Conservation (phyloP, 1,140 invertebrate genomes). For the Leptestheria dahalacensis region DNA sequence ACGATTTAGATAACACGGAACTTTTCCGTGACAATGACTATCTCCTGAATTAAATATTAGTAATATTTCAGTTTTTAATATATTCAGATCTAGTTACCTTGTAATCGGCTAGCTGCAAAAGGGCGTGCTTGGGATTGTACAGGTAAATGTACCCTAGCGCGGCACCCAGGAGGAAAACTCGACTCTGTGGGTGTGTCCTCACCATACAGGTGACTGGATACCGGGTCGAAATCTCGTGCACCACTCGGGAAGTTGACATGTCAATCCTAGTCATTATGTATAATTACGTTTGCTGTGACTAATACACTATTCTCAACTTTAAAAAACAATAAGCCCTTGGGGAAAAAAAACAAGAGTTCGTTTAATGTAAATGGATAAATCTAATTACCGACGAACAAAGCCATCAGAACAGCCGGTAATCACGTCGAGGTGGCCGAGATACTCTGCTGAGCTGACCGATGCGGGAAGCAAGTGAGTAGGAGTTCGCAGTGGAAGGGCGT, state of each 20-base stretch:
- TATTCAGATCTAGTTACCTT: too few species aligned
- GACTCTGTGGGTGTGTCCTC: not conserved
- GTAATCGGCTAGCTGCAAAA: not conserved
- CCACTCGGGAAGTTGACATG: too few species aligned
- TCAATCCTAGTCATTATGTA: too few species aligned
- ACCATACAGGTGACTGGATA: not conserved
- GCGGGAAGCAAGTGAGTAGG: not conserved
- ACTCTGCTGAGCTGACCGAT: not conserved
- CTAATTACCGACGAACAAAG: not conserved
- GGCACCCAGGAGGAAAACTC: not conserved
- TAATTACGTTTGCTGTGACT: too few species aligned
- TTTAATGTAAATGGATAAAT: not conserved
- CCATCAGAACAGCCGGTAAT: not conserved
- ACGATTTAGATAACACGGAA: too few species aligned
- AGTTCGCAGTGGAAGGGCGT: not conserved
- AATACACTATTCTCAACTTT: too few species aligned
- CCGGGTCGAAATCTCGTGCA: not conserved
- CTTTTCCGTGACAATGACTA: too few species aligned
- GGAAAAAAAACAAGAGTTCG: not conserved
- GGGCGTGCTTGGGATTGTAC: not conserved
- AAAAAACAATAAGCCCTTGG: too few species aligned
- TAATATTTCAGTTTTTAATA: too few species aligned
- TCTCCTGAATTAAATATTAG: not conserved
- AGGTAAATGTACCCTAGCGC: not conserved
- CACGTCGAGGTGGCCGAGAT: not conserved